Evolutionary conservation across 2,888 invertebrate species (phyloP).

Genomic region (Nephrotoma flavescens): DNA sequence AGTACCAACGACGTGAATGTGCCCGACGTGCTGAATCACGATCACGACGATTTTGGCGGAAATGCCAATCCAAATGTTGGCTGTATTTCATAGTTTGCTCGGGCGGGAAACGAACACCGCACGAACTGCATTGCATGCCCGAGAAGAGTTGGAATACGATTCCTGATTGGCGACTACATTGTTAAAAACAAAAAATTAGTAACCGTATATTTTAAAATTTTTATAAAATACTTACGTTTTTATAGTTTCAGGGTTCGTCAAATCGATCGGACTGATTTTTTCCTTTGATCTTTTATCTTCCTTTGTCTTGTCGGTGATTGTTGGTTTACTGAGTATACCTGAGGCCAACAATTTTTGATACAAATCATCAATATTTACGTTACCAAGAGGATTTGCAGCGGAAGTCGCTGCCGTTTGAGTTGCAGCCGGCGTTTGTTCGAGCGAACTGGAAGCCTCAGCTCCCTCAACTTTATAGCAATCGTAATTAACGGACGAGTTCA

Average conservation of each 20-base stretch:
- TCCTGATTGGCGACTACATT: slow-evolving; percentile 42
- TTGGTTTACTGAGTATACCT: slow-evolving; percentile 48
- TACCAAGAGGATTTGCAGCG: slow-evolving; percentile 26
- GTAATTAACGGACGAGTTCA: background rate
- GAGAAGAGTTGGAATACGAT: slow-evolving; percentile 59
- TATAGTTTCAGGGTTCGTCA: slow-evolving; percentile 54
- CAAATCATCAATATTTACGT: slow-evolving; percentile 63
- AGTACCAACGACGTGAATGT: slow-evolving; percentile 79
- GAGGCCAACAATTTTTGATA: slow-evolving; percentile 75
- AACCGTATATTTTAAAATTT: background rate
- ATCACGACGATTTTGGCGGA: slow-evolving; percentile 80
- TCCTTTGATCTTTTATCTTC: slow-evolving; percentile 21
- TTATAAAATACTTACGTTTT: slow-evolving; percentile 32
- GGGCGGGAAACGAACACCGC: slow-evolving; percentile 85
- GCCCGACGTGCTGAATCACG: slow-evolving; percentile 73
- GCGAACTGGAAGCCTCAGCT: slow-evolving; percentile 22
- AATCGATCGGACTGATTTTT: slow-evolving; percentile 46
- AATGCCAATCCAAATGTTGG: slow-evolving; percentile 98
- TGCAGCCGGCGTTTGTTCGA: slow-evolving; percentile 47
- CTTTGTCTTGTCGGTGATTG: slow-evolving; percentile 8
- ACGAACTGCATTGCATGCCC: slow-evolving; percentile 93
- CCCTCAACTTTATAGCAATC: background rate
- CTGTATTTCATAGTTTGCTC: slow-evolving; percentile 82
- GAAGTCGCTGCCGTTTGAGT: slow-evolving; percentile 26
- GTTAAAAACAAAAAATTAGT: no score